Base-by-base conservation (phyloP, 2,797 vertebrate genomes). In the Helostoma temminkii region DNA sequence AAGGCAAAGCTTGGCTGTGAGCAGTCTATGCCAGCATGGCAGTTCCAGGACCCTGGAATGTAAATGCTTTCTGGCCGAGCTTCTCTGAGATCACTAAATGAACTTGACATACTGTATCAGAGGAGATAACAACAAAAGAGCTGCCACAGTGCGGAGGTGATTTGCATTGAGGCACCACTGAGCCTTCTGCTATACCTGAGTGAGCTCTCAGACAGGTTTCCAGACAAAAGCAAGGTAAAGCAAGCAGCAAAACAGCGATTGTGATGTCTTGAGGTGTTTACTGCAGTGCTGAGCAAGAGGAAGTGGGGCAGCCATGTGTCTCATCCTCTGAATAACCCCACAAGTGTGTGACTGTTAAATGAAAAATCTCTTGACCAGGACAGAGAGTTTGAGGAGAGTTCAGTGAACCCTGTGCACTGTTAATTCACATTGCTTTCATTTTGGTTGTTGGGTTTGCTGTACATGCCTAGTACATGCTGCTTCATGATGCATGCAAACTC, bases 51-150 rank as follows among this genome's bases (percentile, higher is more conserved):
- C 48, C 46, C 58, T 60, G 55, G 60, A 70, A 82, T 66, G 79
- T 58, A 82, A 79, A 80, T 65, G 39, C 56, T 53, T 65, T 66
- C 68, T 81, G 76, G 78, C 72, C 48, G 4, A 59, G 49, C 70
- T 67, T 80, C 72, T 81, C 39, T 65, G 70, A 81, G 65, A 72
- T 66, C 42, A 45, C 71, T 88, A 82, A 89, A 90, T 84, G 75
- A 88, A 89, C 74, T 50, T 87, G 89, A 88, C 82, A 36, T 69
- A 71, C 78, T 88, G 82, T 88, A 88, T 87, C 87, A 85, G 85
- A 88, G 82, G 87, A 81, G 81, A 89, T 81, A 82, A 85, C 84
- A 88, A 92, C 83, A 92, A 80, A 88, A 83, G 84, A 89, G 75
- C 80, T 88, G 84, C 82, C 84, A 82, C 59, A 67, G 74, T 85